Base-by-base conservation (phyloP, 1,140 invertebrate genomes). In the Mesaphorura yosii region DNA sequence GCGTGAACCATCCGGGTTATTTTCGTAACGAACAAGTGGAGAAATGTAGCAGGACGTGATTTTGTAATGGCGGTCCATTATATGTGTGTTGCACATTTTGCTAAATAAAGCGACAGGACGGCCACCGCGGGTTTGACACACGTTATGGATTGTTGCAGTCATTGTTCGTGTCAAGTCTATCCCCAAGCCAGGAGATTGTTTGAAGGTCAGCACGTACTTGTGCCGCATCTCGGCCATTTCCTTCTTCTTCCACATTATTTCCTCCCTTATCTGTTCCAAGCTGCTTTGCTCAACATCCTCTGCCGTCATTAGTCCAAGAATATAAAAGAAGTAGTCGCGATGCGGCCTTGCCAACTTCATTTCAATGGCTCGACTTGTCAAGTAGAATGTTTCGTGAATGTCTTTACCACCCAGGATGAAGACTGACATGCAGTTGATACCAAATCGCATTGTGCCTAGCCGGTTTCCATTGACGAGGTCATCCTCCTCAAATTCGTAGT, bases 1-100 rank as follows among this genome's bases (percentile, higher is more conserved):
- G 7, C 44, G 44, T 26, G 14, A 26, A 22, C 44, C 44, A 23
- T 46, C 44, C 15, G 44, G 44, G 28, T 46, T 46, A 27, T 46
- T 25, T 27, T 46, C 44, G 19, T 46, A 46, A 7, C 44, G 44
- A 46, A 46, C 31, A 10, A 34, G n/a, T 10, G 31, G 31, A 34
- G 31, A 10, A 10, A 34, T 10, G n/a, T 10, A 34, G n/a, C 31
- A 34, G n/a, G 31, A 10, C n/a, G 31, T 34, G 31, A 34, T 34
- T 34, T 10, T 10, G n/a, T 34, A 34, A n/a, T 34, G 31, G n/a
- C 31, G 31, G n/a, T 34, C n/a, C n/a, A 10, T n/a, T 10, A 34
- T 34, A n/a, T 10, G 10, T 10, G 31, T 10, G n/a, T 34, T n/a
- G 31, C 31, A 34, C n/a, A 10, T 34, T 34, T n/a, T 10, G n/a